Conservation (phyloP, 2,113 vertebrate genomes). For the Ammodytes dubius region DNA sequence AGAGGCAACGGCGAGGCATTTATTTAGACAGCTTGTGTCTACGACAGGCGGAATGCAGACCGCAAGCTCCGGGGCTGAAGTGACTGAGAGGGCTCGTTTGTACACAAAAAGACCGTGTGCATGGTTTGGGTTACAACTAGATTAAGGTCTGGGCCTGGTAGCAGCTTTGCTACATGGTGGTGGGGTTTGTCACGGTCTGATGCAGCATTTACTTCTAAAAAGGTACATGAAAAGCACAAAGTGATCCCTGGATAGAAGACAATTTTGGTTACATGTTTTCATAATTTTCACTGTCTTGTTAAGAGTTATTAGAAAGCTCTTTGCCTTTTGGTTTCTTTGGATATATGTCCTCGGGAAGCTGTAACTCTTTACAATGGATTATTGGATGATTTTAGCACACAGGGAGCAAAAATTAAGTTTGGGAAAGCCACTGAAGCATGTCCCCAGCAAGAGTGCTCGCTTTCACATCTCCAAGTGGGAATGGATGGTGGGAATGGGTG, state of each 20-base stretch:
- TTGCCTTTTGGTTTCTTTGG: constrained; percentile 40
- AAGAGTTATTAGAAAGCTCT: constrained; percentile 43
- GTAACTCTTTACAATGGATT: constrained; percentile 27
- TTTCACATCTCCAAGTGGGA: constrained; percentile 59
- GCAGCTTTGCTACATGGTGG: constrained; percentile 55
- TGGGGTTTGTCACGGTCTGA: constrained; percentile 49
- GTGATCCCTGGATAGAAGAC: constrained; percentile 37
- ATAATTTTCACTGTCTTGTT: constrained; percentile 29
- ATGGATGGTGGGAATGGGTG: constrained; percentile 54
- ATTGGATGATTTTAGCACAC: constrained; percentile 46
- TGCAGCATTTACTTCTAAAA: constrained; percentile 43
- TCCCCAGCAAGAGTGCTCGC: constrained; percentile 35
- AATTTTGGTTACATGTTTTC: constrained; percentile 36
- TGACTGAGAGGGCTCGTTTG: constrained; percentile 69
- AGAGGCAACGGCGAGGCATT: constrained; percentile 62
- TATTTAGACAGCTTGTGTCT: constrained; percentile 83
- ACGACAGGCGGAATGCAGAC: constrained; percentile 75
- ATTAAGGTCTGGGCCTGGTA: constrained; percentile 62
- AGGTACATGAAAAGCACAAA: constrained; percentile 51
- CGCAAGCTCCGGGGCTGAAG: constrained; percentile 70
- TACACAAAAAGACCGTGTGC: constrained; percentile 63
- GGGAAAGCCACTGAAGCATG: constrained; percentile 53
- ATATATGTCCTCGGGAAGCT: constrained; percentile 49
- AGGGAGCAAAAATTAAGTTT: constrained; percentile 45
- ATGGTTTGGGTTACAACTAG: constrained; percentile 73